These are phyloP conservation scores for Halcyon leucocephala DNA, from an alignment of 2,797 vertebrate species.

Conservation along the genomic window DNA sequence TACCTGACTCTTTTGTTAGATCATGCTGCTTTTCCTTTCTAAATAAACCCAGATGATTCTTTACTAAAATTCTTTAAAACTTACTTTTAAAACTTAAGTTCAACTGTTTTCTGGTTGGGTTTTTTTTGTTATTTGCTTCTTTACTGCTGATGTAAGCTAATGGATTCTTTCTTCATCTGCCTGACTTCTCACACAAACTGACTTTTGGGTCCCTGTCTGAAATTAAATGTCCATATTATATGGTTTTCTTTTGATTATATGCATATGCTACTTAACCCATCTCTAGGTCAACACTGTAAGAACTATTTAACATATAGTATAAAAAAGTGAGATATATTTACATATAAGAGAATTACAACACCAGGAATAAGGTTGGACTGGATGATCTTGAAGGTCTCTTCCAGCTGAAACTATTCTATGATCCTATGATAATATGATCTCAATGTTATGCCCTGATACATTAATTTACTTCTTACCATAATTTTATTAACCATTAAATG, in stretches of 20 bases:
- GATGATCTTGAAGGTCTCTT: too few relatives aligned
- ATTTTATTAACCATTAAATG: neutral
- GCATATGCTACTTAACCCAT: neutral
- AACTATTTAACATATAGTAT: neutral
- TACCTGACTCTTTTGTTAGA: neutral
- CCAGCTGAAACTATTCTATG: too few relatives aligned
- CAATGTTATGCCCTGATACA: neutral
- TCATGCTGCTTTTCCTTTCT: neutral
- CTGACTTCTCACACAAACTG: neutral
- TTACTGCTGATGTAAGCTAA: neutral
- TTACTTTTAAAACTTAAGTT: neutral
- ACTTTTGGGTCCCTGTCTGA: neutral
- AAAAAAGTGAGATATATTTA: neutral
- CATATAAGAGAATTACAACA: neutral
- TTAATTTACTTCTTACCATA: neutral
- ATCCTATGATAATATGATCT: neutral
- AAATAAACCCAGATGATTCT: neutral
- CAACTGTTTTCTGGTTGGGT: neutral
- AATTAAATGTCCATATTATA: neutral
- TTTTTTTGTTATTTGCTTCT: neutral
- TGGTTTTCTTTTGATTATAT: neutral
- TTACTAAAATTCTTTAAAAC: neutral
- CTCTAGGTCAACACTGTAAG: neutral
- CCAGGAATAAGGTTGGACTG: too few relatives aligned
- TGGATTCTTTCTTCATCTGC: neutral